Evolutionary conservation across 2,113 vertebrate species (phyloP), one percentile per base, ranked within the genome.

Genomic region (Lathamus discolor): DNA sequence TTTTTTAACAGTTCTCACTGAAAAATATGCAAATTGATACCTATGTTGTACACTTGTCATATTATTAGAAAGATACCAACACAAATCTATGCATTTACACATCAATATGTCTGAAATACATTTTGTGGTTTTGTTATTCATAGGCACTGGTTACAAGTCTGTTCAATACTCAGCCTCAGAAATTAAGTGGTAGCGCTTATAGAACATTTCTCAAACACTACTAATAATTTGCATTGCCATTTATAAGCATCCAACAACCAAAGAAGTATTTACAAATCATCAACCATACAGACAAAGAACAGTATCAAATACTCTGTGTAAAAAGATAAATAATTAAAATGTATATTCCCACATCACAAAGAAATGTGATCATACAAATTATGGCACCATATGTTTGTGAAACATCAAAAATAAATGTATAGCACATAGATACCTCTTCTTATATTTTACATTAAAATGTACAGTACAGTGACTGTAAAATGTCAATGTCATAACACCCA

Each of bases 311-410:
- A 97, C 96, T 96, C 94, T 94, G 80, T 93, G 95, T 94, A 96
- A 96, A 95, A 97, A 96, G 91, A 96, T 96, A 96, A 96, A 96
- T 97, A 97, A 94, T 91, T 94, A 91, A 96, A 96, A 87, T 88
- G 85, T 85, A 93, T 96, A 95, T 95, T 91, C 79, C 91, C 95
- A 96, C 95, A 80, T 92, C 93, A 96, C 92, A 86, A 96, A 94
- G 87, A 94, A 96, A 95, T 97, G 93, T 95, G 77, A 95, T 94
- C 79, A 92, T 94, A 97, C 92, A 95, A 96, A 96, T 95, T 88
- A 95, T 95, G 95, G 95, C 96, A 97, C 95, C 86, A 79, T 93
- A 86, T 90, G 94, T 92, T 54, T 62, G 92, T 83, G 92, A 96
- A 96, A 95, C 85, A 93, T 90, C 93, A 95, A 96, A 96, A 93